Evolutionary conservation across 2,888 invertebrate genomes (phyloP).

Genomic region (Andrena bicolor): DNA sequence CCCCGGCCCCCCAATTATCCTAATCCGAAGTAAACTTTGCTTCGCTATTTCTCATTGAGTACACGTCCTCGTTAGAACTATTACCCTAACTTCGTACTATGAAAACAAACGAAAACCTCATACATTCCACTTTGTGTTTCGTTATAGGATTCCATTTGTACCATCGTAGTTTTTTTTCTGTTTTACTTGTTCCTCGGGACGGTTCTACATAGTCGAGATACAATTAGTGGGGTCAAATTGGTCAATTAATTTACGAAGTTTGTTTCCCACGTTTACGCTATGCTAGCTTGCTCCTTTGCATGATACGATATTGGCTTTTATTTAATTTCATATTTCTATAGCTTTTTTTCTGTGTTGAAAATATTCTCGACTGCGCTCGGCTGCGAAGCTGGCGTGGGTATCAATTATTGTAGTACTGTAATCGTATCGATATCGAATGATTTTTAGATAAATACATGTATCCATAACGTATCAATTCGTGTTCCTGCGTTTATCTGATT

Average conservation of each 20-base stretch:
- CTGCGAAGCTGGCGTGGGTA: neutral
- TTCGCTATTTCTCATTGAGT: conserved; percentile 18
- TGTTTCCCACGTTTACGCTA: too few species aligned
- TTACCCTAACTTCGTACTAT: neutral
- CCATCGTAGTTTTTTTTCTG: too few species aligned
- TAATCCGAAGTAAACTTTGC: conserved; percentile 67
- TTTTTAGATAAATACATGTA: neutral
- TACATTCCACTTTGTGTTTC: neutral
- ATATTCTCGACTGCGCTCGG: neutral
- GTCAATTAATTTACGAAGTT: too few species aligned
- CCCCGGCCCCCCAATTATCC: conserved; percentile 62
- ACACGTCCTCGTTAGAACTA: conserved; percentile 6
- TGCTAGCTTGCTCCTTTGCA: too few species aligned
- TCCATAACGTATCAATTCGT: neutral
- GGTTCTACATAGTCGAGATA: too few species aligned
- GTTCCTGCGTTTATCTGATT: neutral
- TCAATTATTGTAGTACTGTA: neutral
- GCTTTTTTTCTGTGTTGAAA: neutral
- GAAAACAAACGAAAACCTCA: neutral
- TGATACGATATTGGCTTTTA: too few species aligned
- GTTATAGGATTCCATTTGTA: too few species aligned
- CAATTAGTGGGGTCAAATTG: too few species aligned
- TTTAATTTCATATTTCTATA: too few species aligned
- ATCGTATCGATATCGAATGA: neutral
- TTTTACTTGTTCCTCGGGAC: too few species aligned